A percentile compares a stretch with the other conserved stretches of the same genome.
These are phyloP conservation scores for Notoglanidium macrostoma DNA, from an alignment of 2,797 vertebrate species.

Conservation along the genomic window DNA sequence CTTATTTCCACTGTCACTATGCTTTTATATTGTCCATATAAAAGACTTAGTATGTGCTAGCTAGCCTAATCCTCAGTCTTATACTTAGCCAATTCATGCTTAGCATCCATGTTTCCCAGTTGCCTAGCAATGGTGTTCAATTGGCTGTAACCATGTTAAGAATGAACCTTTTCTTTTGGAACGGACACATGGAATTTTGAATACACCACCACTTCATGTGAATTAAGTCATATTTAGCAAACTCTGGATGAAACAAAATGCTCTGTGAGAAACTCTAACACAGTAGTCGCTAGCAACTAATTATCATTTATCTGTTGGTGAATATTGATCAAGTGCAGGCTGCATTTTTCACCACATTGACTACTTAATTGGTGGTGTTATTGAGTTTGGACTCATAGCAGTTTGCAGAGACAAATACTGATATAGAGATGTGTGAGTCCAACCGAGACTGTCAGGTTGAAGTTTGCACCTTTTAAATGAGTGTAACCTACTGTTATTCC, in stretches of 20 bases:
- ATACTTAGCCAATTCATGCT: neutral
- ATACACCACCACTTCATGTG: neutral
- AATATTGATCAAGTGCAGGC: neutral
- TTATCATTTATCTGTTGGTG: neutral
- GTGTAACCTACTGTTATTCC: neutral
- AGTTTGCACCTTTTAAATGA: neutral
- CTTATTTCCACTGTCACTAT: neutral
- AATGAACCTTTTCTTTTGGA: neutral
- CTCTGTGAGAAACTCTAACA: neutral
- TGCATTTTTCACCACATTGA: neutral
- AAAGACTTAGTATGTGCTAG: neutral
- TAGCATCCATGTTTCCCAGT: neutral
- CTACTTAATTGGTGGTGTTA: constrained; percentile 4
- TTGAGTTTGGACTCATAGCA: neutral
- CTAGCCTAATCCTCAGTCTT: neutral
- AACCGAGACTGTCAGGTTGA: neutral
- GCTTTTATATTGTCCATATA: neutral
- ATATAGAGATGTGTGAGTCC: neutral
- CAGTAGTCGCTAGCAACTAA: constrained; percentile 1
- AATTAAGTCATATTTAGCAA: neutral
- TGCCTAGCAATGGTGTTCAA: neutral
- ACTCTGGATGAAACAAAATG: neutral
- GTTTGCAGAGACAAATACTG: neutral
- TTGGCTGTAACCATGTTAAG: neutral
- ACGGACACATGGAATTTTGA: neutral